phyloP scores from a whole-genome alignment of 2,797 vertebrate species.

The Chloroceryle amazona region DNA sequence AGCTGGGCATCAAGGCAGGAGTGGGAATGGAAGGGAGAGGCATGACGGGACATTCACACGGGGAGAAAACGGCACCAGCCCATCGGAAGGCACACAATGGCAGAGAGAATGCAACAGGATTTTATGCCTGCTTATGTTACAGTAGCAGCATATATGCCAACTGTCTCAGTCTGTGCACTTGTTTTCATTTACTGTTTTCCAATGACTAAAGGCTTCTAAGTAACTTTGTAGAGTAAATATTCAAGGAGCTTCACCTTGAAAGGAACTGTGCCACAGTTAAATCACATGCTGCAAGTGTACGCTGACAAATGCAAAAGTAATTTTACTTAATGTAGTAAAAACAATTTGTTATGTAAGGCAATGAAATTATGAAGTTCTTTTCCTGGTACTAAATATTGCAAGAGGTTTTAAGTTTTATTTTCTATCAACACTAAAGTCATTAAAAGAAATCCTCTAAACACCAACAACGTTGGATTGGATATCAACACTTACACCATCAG shows the following conservation, averaged over 20 bases:
- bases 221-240: background rate
- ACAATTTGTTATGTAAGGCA: background rate
- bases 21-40: slow-evolving; percentile 51
- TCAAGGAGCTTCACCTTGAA: background rate
- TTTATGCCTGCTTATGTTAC: background rate
- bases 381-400: background rate
- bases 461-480: background rate
- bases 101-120: background rate
- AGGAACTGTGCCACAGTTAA: background rate
- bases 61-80: background rate
- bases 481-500: background rate
- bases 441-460: background rate
- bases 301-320: background rate
- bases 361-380: background rate
- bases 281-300: background rate
- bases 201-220: background rate
- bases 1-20: slow-evolving; percentile 43
- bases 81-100: background rate
- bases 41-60: background rate
- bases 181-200: background rate
- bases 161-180: background rate
- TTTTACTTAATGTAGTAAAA: background rate
- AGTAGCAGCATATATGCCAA: background rate
- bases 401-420: background rate
- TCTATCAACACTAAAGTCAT: background rate